phyloP scores from a whole-genome alignment of 1,140 invertebrate genomes.

The Theocolax elegans region DNA sequence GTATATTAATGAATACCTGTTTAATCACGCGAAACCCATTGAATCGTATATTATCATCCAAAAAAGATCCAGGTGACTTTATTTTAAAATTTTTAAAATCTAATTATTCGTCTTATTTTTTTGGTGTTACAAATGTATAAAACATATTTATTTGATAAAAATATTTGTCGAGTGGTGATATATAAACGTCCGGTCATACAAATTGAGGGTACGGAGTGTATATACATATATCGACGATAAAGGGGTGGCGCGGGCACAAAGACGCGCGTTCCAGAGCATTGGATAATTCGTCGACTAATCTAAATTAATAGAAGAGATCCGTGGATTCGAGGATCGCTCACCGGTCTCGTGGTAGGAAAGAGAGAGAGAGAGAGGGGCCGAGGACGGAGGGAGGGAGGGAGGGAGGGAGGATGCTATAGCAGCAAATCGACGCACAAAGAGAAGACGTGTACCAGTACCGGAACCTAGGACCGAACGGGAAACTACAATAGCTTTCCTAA shows the following conservation, averaged over 20 bases:
- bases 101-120: too few species aligned
- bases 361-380: not conserved
- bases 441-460: conserved; percentile 18
- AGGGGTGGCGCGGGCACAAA: too few species aligned
- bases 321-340: not conserved
- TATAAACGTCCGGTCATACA: too few species aligned
- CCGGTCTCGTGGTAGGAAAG: not conserved
- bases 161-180: too few species aligned
- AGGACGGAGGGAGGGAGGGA: conserved; percentile 27
- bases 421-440: too few species aligned
- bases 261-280: not conserved
- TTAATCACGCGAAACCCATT: not conserved
- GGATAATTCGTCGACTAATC: conserved; percentile 49
- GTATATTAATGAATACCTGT: conserved; percentile 7
- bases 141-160: too few species aligned
- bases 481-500: conserved; percentile 51
- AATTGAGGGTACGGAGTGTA: too few species aligned
- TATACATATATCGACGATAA: too few species aligned
- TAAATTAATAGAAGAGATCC: conserved; percentile 50
- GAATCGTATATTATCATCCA: too few species aligned
- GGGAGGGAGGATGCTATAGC: conserved; percentile 29
- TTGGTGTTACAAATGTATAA: too few species aligned
- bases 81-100: too few species aligned
- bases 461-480: conserved; percentile 38
- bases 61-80: too few species aligned